A percentile compares a stretch with the other conserved stretches of the same genome.
phyloP scores from a whole-genome alignment of 2,797 vertebrate species.

The Peromyscus aztecus region DNA sequence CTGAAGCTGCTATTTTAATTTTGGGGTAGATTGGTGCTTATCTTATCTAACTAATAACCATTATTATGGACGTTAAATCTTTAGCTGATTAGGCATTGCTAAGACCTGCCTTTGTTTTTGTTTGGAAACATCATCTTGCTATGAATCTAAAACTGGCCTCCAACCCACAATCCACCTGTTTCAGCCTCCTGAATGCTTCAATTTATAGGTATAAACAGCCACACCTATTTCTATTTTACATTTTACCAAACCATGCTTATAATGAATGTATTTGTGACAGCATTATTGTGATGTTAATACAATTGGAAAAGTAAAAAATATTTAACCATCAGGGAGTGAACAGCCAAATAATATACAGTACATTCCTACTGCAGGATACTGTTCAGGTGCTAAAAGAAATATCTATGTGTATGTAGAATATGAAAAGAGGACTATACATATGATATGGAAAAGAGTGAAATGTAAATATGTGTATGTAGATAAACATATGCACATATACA shows the following conservation, averaged over 20 bases:
- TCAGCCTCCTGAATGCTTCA: neutral
- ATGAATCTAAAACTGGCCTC: neutral
- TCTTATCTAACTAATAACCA: constrained; percentile 28
- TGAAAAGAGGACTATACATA: neutral
- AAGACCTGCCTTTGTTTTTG: neutral
- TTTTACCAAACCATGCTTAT: constrained; percentile 2
- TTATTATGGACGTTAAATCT: neutral
- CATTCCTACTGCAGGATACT: neutral
- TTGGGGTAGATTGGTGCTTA: neutral
- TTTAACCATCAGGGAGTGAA: neutral
- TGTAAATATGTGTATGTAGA: neutral
- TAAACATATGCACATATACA: no score
- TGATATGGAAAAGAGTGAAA: neutral
- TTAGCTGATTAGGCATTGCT: neutral
- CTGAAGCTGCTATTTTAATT: constrained; percentile 19
- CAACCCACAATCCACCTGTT: neutral
- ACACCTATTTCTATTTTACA: neutral
- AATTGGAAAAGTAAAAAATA: constrained; percentile 33
- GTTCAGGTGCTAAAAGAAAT: neutral
- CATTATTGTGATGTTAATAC: neutral
- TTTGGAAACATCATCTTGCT: neutral
- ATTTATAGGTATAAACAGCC: neutral
- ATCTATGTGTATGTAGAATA: neutral
- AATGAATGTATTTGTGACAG: neutral
- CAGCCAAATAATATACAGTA: neutral